Percentiles rank a stretch among this genome's conserved stretches.
Conservation (phyloP, 1,140 invertebrate species). For the Drosophila punjabiensis region DNA sequence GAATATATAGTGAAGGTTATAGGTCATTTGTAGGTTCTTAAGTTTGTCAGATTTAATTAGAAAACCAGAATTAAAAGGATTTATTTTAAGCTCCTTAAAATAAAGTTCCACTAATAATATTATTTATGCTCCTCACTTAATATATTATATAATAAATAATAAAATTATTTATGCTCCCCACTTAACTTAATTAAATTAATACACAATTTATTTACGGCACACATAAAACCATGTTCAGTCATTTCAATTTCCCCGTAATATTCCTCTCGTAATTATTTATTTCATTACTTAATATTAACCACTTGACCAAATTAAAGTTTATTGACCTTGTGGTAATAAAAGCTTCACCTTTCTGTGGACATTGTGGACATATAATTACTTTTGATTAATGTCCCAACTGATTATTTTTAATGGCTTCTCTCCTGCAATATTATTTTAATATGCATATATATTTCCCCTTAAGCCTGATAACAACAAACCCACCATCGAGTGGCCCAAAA, state of each 20-base stretch:
- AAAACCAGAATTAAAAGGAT: too few species aligned
- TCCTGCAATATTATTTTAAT: slow-evolving; percentile 14
- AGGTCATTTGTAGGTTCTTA: too few species aligned
- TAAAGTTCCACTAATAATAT: too few species aligned
- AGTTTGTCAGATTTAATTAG: too few species aligned
- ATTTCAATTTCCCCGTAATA: background rate
- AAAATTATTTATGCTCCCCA: too few species aligned
- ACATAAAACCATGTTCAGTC: background rate
- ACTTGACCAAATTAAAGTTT: slow-evolving; percentile 20
- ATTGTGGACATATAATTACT: slow-evolving; percentile 9
- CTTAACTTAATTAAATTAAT: background rate
- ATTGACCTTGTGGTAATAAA: slow-evolving; percentile 18
- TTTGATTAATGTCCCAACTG: slow-evolving; percentile 14
- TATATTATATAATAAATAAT: too few species aligned
- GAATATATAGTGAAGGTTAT: background rate
- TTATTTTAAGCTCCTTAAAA: too few species aligned
- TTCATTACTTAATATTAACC: background rate
- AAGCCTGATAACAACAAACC: background rate
- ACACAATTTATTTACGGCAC: background rate
- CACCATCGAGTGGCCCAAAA: slow-evolving; percentile 12
- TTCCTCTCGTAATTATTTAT: background rate
- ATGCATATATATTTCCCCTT: background rate
- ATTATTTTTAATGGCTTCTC: slow-evolving; percentile 15
- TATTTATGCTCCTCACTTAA: background rate
- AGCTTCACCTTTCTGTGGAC: slow-evolving; percentile 11